Base-by-base conservation (phyloP, 1,140 invertebrate genomes). In the Telenomus remus region DNA sequence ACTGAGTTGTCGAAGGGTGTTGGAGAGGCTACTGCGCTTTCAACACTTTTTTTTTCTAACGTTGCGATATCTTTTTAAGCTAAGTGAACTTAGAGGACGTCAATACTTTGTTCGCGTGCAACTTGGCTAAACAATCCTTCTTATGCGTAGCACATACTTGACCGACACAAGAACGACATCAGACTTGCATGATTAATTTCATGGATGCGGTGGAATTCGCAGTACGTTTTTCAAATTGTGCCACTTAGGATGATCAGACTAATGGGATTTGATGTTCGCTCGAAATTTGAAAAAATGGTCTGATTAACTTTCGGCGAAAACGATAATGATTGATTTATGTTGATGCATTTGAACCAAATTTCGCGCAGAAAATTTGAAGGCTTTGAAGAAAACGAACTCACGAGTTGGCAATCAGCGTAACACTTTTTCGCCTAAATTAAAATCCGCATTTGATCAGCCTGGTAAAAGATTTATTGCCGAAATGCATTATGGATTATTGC, bases 1-100 rank as follows among this genome's bases (percentile, higher is more conserved):
- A 50, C 12, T 2, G 44, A 37, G 34, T 60, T 16, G 4, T 48
- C 15, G 33, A 12, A 48, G 19, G 49, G 35, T 34, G 47, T 34
- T 14, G 0, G 9, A 8, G 12, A 6, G 15, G 49, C 35, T 39
- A 53, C 48, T 54, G 33, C 27, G 16, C 46, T 42, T 64, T 34
- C 33, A 12, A 27, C 34, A 37, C 51, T 1, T 37, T 53, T 72
- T 47, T 44, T 59, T 48, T 42, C 37, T 73, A 27, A 27, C 19
- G 2, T 37, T 65, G 50, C 43, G 49, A 55, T 43, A 57, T 59
- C 19, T 64, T 56, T 64, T 49, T 42, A 50, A 37, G 42, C n/a
- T 47, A 9, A 39, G 44, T 55, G 63, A 76, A 76, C 65, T 76
- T 76, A 60, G 60, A 54, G 65, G 59, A 76, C 66, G 73, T 76